These are phyloP conservation scores for Tadarida brasiliensis DNA, from an alignment of 2,797 vertebrate species.

Conservation along the genomic window DNA sequence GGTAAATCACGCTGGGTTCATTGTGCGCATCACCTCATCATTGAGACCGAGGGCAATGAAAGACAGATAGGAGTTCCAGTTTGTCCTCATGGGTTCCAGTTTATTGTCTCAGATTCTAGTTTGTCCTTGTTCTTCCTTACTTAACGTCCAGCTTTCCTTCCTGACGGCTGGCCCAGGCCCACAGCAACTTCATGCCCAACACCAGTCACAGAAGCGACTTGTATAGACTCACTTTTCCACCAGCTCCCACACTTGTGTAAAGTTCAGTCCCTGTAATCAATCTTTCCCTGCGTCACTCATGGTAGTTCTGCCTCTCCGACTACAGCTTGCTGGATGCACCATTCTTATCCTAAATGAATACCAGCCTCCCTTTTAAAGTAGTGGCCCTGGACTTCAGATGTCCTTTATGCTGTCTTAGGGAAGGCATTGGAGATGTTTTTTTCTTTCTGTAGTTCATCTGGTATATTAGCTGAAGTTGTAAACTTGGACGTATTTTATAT, in stretches of 20 bases:
- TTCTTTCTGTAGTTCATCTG: slow-evolving; percentile 31
- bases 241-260: neutral
- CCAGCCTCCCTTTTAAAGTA: neutral
- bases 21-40: neutral
- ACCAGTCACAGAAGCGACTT: neutral
- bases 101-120: neutral
- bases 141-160: neutral
- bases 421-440: neutral
- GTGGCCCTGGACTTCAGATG: neutral
- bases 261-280: neutral
- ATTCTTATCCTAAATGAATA: neutral
- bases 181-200: neutral
- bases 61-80: neutral
- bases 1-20: neutral
- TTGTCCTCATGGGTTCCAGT: neutral
- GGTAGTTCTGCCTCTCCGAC: neutral
- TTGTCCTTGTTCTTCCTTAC: neutral
- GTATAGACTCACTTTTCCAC: neutral
- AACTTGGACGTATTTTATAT: slow-evolving; percentile 34
- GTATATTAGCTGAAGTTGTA: neutral
- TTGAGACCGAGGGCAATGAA: neutral
- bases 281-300: neutral
- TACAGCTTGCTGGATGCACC: neutral
- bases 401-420: neutral
- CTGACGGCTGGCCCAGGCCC: neutral